phyloP scores from a whole-genome alignment of 2,797 vertebrate species.

The Lagodon rhomboides region DNA sequence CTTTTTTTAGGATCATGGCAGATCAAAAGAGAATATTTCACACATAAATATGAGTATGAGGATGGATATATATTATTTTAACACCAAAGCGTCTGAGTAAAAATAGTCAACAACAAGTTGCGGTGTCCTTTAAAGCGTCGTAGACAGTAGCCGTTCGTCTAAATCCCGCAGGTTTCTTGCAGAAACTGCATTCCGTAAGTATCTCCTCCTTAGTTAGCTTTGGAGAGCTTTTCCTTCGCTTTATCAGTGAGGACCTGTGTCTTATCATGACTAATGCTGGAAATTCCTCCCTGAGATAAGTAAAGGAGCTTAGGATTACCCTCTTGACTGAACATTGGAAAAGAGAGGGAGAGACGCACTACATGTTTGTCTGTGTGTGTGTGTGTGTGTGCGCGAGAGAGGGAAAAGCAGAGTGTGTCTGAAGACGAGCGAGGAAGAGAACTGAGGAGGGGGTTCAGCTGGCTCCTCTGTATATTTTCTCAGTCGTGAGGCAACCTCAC shows the following conservation, averaged over 20 bases:
- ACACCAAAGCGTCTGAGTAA: not conserved
- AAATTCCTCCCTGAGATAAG: conserved; percentile 89
- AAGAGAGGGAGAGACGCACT: conserved; percentile 68
- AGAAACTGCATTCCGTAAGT: conserved; percentile 79
- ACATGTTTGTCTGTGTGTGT: conserved; percentile 70
- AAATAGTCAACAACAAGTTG: conserved; percentile 20
- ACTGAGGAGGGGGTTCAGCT: conserved; percentile 74
- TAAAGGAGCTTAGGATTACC: conserved; percentile 88
- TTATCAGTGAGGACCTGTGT: conserved; percentile 82
- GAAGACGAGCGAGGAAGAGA: conserved; percentile 65
- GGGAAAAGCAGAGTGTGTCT: conserved; percentile 48
- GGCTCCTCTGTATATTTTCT: conserved; percentile 85
- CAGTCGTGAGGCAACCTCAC: conserved; percentile 83
- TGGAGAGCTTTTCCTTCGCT: conserved; percentile 78
- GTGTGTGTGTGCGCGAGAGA: conserved; percentile 29
- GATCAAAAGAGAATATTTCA: not conserved
- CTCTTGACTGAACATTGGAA: conserved; percentile 85
- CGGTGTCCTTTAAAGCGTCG: conserved; percentile 17
- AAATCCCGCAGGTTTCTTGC: conserved; percentile 67
- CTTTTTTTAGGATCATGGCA: conserved; percentile 11
- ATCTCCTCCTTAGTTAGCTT: conserved; percentile 83
- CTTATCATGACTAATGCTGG: conserved; percentile 88
- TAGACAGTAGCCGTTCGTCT: conserved; percentile 52
- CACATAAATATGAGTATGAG: not conserved
- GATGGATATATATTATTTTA: not conserved